phyloP scores from a whole-genome alignment of 2,888 invertebrate genomes.

The Doris montereyensis region DNA sequence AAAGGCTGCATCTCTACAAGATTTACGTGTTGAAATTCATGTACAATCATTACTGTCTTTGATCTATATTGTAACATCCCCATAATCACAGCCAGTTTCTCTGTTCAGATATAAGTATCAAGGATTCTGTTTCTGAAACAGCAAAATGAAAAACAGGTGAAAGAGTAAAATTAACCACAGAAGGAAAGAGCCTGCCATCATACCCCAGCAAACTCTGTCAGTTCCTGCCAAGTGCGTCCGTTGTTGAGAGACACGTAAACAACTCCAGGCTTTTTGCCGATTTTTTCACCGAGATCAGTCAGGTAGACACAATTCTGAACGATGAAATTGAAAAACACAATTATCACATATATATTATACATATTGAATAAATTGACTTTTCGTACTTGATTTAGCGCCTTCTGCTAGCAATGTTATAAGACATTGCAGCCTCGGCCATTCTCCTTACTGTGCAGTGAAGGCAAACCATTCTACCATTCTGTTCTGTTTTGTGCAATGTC shows the following conservation, averaged over 20 bases:
- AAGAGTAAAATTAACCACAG: not conserved
- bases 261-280: conserved; percentile 61
- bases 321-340: too few species aligned
- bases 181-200: not conserved
- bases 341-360: too few species aligned
- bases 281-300: conserved; percentile 70
- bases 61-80: not conserved
- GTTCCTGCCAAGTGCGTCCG: conserved; percentile 60
- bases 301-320: conserved; percentile 71
- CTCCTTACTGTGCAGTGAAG: too few species aligned
- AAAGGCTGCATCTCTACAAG: too few species aligned
- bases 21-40: too few species aligned
- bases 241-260: conserved; percentile 70
- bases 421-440: too few species aligned
- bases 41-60: too few species aligned
- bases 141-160: not conserved
- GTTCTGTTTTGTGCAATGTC: too few species aligned
- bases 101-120: not conserved
- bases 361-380: too few species aligned
- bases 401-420: too few species aligned
- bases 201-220: conserved; percentile 65
- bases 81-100: not conserved
- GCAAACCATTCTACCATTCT: too few species aligned
- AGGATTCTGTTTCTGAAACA: not conserved
- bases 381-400: too few species aligned